Percentiles rank a stretch among this genome's conserved stretches.
These are phyloP conservation scores for Chlamydotis undulata DNA, from an alignment of 2,113 vertebrate genomes.

Conservation along the genomic window DNA sequence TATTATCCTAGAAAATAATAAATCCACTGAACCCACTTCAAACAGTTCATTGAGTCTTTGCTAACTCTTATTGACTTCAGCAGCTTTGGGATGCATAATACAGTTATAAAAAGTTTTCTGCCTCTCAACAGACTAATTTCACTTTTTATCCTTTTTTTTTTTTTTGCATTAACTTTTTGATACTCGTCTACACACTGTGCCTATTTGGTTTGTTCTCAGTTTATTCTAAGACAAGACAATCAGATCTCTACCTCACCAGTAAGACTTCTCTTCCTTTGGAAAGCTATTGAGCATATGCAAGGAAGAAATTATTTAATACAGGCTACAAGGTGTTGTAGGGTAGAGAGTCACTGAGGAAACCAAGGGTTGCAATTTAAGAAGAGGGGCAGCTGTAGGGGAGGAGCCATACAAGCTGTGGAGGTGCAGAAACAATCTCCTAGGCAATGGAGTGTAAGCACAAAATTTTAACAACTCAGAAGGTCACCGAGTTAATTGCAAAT, in stretches of 20 bases:
- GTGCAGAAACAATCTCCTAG: constrained; percentile 35
- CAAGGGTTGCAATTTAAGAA: constrained; percentile 47
- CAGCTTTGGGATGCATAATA: background rate
- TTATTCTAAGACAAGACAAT: background rate
- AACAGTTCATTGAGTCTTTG: background rate
- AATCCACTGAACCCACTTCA: background rate
- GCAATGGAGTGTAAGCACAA: constrained; percentile 32
- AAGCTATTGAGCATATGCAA: background rate
- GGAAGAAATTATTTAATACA: background rate
- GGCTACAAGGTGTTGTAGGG: background rate
- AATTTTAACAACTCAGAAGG: constrained; percentile 49
- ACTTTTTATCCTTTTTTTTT: background rate
- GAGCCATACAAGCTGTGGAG: constrained; percentile 4
- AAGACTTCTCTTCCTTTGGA: background rate
- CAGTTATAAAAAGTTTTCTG: background rate
- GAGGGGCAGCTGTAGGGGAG: constrained; percentile 29
- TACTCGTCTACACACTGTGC: background rate
- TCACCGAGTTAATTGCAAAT: background rate
- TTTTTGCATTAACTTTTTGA: background rate
- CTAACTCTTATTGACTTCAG: background rate
- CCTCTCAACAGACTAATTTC: background rate
- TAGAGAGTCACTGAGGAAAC: background rate
- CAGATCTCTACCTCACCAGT: background rate
- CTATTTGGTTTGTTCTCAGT: background rate
- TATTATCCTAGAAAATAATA: background rate